Base-by-base conservation (phyloP, 2,888 invertebrate genomes). In the Meteorus colon region DNA sequence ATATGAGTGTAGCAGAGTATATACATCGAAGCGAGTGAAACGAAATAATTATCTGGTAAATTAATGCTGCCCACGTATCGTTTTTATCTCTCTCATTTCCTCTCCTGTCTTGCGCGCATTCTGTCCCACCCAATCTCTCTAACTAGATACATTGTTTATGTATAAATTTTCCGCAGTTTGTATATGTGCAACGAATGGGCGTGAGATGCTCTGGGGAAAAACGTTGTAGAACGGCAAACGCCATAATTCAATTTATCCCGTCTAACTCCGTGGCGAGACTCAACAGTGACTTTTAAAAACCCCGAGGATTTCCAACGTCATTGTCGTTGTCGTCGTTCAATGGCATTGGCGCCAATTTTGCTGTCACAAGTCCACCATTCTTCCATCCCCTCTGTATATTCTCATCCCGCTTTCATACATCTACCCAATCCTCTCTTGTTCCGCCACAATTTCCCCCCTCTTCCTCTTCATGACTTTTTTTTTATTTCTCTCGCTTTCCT, bases 211-310 rank as follows among this genome's bases (percentile, higher is more conserved):
- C 60, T 16, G n/a, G 45, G 29, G 70, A 71, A 27, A 68, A 69
- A 63, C 77, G 75, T 73, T 75, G 77, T 77, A 78, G 73, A 71
- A 69, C 78, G 67, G 75, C 81, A 79, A 84, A 79, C 78, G 79
- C 78, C 75, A 75, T 82, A 82, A 83, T 84, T 80, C 79, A 82
- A 83, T 84, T 81, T 82, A 79, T 72, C 77, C 78, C 76, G 80
- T 78, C 80, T 69, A 66, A 75, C 62, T 68, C 75, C 37, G 59
- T 59, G 77, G 66, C 67, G 72, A 63, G 67, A 75, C 75, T 77
- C 80, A 79, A 79, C 79, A 70, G 75, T 73, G 75, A 78, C 78
- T 78, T 82, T 80, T 76, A 77, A 79, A 76, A 81, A 80, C 78
- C 77, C 75, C 31, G 67, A 48, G 59, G 62, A 41, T 74, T 74